These are phyloP conservation scores for Dendrolimus pini DNA, from an alignment of 2,888 invertebrate genomes.

Conservation along the genomic window DNA sequence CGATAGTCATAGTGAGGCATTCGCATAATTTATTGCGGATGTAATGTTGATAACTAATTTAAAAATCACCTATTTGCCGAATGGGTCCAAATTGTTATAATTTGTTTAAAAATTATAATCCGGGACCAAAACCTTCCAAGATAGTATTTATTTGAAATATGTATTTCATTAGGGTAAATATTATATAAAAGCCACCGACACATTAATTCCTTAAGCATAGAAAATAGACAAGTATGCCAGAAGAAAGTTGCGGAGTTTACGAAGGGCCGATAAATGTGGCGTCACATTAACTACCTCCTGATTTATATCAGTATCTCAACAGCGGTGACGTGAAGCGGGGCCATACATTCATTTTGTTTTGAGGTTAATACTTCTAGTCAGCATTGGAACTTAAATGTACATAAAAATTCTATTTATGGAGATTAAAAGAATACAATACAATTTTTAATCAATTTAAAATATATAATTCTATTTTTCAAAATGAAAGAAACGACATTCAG, in stretches of 20 bases:
- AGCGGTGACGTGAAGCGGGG: constrained; percentile 43
- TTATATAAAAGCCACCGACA: constrained; percentile 76
- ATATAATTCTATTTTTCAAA: no score
- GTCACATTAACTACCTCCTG: constrained; percentile 71
- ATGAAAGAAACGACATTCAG: constrained; percentile 6
- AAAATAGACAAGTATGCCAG: constrained; percentile 67
- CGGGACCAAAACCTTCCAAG: constrained; percentile 76
- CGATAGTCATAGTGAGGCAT: constrained; percentile 63
- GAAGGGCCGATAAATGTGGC: constrained; percentile 31
- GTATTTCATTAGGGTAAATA: constrained; percentile 73
- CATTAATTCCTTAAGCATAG: constrained; percentile 76
- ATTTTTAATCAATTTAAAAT: constrained; percentile 6
- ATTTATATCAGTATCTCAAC: constrained; percentile 63
- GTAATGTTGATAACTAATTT: constrained; percentile 53
- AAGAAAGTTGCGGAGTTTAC: constrained; percentile 69
- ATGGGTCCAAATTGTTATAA: constrained; percentile 74
- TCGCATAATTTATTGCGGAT: constrained; percentile 50
- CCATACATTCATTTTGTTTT: constrained; percentile 34
- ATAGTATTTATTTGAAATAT: constrained; percentile 77
- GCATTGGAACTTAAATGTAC: constrained; percentile 60
- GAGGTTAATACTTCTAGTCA: constrained; percentile 54
- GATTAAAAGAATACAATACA: neutral
- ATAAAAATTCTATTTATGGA: constrained; percentile 18
- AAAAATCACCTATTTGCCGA: constrained; percentile 64
- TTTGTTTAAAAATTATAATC: constrained; percentile 78